phyloP scores from a whole-genome alignment of 1,140 invertebrate species.

The Tetranychus urticae region DNA sequence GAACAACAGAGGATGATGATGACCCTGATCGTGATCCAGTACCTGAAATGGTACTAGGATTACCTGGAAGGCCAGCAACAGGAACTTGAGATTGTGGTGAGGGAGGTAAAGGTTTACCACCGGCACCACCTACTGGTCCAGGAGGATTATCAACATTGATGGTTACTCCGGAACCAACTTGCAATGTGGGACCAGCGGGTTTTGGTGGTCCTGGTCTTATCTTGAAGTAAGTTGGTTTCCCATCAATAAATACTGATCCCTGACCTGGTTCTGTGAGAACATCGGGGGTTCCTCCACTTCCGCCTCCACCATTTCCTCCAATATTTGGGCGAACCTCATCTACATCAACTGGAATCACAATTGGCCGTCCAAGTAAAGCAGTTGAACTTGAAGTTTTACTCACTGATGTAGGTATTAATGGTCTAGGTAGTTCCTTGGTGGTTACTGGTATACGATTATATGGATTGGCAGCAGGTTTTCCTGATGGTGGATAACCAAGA shows the following conservation, averaged over 20 bases:
- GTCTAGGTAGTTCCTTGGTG: too few species aligned
- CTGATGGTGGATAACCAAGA: too few species aligned
- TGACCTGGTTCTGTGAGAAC: not conserved
- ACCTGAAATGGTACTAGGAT: not conserved
- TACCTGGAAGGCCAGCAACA: not conserved
- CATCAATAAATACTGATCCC: not conserved
- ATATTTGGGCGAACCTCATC: constrained; percentile 10
- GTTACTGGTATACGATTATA: too few species aligned
- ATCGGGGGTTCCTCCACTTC: not conserved
- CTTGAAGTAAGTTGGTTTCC: constrained; percentile 1
- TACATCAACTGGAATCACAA: constrained; percentile 11
- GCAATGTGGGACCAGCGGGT: not conserved
- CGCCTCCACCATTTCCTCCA: not conserved
- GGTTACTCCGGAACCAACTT: not conserved
- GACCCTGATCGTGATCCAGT: not conserved
- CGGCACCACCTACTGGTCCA: not conserved
- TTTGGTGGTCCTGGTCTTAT: not conserved
- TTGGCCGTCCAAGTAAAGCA: constrained; percentile 5
- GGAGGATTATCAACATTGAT: not conserved
- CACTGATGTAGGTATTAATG: not conserved
- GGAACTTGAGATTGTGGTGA: not conserved
- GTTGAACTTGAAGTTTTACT: not conserved
- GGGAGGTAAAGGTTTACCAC: not conserved
- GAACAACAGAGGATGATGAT: not conserved
- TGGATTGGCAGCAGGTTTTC: too few species aligned